Base-by-base conservation (phyloP, 2,888 invertebrate species). In the Lampropteryx suffumata region DNA sequence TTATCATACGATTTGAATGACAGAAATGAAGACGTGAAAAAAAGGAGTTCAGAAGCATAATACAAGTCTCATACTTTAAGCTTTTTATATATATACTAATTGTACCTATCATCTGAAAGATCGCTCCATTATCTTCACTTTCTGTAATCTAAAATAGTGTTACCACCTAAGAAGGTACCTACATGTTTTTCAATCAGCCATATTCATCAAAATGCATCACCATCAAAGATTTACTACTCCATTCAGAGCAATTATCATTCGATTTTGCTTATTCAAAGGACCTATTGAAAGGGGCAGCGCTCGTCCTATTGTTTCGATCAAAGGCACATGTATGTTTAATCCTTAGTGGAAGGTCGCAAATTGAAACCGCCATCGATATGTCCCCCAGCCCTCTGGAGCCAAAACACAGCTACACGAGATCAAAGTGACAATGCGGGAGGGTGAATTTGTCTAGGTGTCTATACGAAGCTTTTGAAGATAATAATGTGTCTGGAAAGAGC, bases 381-480 rank as follows among this genome's bases (percentile, higher is more conserved):
- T 65, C 55, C 51, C 64, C 53, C 55, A 57, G 62, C 68, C 65
- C 69, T 61, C 71, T 70, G 67, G 76, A 80, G 82, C 83, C 86
- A 82, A 84, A 88, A 86, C 86, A 84, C 69, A 71, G 67, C 70
- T 67, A 51, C 37, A 32, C 49, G 49, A 87, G 82, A 87, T 88
- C 88, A 88, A 88, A 88, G 88, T 76, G 76, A 84, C 84, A 84
- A 83, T 81, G 78, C 73, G 66, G 71, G 77, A 79, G 86, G 87
- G 87, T 78, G 82, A 82, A 82, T 83, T 83, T 81, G 84, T 82
- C 84, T 84, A 82, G 77, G 73, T 79, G 80, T 79, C 64, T 64
- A 64, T 74, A 52, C 2, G 50, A 37, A 3, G 68, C 7, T n/a
- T 41, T 21, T 9, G n/a, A 5, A 6, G 9, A 21, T 50, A 58